These are phyloP conservation scores for Metacarcinus magister DNA, from an alignment of 2,888 invertebrate species.

Conservation along the genomic window DNA sequence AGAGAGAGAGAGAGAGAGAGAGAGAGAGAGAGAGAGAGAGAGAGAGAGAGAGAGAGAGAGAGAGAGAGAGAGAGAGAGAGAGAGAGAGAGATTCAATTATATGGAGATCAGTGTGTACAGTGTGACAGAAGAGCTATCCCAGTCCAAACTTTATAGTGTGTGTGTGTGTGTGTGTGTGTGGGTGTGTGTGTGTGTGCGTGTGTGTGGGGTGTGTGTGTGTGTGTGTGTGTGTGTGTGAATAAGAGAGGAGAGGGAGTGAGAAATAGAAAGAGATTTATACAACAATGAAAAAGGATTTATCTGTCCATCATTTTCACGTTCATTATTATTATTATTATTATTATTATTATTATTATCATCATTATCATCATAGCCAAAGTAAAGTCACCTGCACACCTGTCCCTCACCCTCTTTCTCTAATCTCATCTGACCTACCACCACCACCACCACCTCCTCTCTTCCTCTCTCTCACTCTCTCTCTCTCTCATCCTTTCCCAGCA, in stretches of 20 bases:
- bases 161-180: neutral
- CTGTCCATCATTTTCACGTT: neutral
- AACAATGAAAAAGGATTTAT: neutral
- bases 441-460: no score
- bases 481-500: no score
- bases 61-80: slow-evolving; percentile 29
- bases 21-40: neutral
- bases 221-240: no score
- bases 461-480: no score
- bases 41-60: slow-evolving; percentile 34
- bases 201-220: no score
- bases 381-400: no score
- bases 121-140: neutral
- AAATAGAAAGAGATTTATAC: neutral
- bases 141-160: neutral
- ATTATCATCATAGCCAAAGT: neutral
- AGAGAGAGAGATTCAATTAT: slow-evolving; percentile 1
- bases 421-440: no score
- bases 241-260: neutral
- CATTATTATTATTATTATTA: neutral
- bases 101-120: slow-evolving; percentile 21
- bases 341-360: neutral
- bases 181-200: neutral
- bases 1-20: neutral
- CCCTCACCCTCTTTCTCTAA: no score